Evolutionary conservation across 2,113 vertebrate species (phyloP).

Genomic region (Alces alces): DNA sequence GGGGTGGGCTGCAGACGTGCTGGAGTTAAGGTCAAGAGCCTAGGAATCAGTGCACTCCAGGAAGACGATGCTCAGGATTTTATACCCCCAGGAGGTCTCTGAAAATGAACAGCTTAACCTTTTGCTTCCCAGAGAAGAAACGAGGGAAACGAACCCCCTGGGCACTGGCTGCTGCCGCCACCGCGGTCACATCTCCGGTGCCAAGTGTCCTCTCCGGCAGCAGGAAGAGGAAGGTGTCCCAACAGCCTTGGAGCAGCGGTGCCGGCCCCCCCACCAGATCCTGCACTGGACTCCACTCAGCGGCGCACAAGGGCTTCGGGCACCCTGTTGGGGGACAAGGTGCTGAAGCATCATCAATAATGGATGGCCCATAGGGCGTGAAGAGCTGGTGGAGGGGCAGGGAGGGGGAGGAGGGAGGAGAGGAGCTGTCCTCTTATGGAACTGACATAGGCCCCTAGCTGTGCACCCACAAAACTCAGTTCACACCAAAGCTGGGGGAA

Average conservation of each 20-base stretch:
- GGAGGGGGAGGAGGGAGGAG: not conserved
- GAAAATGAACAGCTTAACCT: not conserved
- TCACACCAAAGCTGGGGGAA: no score
- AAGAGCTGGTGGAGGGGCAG: not conserved
- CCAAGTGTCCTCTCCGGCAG: slow-evolving; percentile 12
- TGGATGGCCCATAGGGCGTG: not conserved
- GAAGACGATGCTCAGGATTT: not conserved
- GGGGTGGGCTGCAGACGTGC: not conserved
- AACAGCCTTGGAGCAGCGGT: slow-evolving; percentile 44
- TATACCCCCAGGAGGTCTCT: not conserved
- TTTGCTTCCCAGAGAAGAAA: slow-evolving; percentile 36
- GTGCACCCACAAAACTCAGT: not conserved
- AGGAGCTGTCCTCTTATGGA: not conserved
- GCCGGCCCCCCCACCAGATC: not conserved
- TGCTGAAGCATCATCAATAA: slow-evolving; percentile 68
- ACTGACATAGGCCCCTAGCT: not conserved
- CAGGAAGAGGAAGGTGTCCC: slow-evolving; percentile 65
- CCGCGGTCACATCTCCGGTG: not conserved
- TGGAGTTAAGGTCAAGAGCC: not conserved
- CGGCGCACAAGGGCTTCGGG: slow-evolving; percentile 42
- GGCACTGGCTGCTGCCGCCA: not conserved
- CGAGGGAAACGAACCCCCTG: not conserved
- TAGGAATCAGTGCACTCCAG: not conserved
- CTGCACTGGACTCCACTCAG: slow-evolving; percentile 71
- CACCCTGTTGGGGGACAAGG: not conserved